Conservation (phyloP, 2,888 invertebrate species). For the Bellardia pandia region DNA sequence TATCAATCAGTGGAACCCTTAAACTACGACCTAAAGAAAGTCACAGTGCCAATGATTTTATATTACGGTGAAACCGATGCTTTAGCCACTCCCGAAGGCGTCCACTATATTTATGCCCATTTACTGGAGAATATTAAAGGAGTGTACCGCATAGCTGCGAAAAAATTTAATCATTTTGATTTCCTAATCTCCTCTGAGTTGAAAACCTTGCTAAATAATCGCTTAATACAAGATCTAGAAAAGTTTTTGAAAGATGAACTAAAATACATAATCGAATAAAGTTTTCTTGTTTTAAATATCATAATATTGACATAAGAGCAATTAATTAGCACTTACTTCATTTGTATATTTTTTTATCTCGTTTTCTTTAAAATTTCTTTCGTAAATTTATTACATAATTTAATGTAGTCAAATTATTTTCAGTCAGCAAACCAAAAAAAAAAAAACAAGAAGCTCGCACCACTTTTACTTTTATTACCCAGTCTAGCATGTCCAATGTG, state of each 20-base stretch:
- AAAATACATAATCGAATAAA: constrained; percentile 78
- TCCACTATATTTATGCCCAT: constrained; percentile 79
- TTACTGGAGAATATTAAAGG: constrained; percentile 76
- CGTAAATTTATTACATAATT: constrained; percentile 33
- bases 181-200: constrained; percentile 78
- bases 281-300: neutral
- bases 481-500: neutral
- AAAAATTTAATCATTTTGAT: constrained; percentile 80
- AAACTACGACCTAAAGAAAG: constrained; percentile 77
- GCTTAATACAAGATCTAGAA: constrained; percentile 77
- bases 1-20: constrained; percentile 78
- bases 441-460: neutral
- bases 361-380: constrained; percentile 10
- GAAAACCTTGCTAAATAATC: constrained; percentile 78
- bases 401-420: constrained; percentile 1
- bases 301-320: neutral
- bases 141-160: constrained; percentile 77
- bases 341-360: neutral
- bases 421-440: neutral
- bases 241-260: constrained; percentile 77
- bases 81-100: constrained; percentile 79
- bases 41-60: constrained; percentile 77
- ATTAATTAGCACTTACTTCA: constrained; percentile 35
- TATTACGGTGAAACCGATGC: constrained; percentile 81
- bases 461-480: constrained; percentile 48